Evolutionary conservation across 2,797 vertebrate species (phyloP).

Genomic region (Enteromius mattozi): DNA sequence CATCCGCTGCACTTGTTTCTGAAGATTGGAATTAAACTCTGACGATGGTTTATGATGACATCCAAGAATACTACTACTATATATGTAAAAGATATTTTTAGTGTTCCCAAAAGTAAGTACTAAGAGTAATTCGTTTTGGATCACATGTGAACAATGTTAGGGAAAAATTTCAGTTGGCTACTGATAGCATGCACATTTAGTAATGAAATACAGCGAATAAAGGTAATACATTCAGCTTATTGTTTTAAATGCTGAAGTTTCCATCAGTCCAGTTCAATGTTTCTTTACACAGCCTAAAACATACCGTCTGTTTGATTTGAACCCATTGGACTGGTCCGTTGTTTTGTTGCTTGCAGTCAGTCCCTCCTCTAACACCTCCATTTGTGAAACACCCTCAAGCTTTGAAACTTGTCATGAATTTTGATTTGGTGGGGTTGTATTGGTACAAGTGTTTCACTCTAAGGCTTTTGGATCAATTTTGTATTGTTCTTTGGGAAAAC

Average conservation of each 20-base stretch:
- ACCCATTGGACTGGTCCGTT: constrained; percentile 3
- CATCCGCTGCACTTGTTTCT: neutral
- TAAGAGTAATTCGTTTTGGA: neutral
- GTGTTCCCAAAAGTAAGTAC: neutral
- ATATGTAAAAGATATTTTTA: neutral
- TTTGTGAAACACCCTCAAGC: constrained; percentile 28
- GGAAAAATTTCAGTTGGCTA: neutral
- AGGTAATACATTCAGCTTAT: neutral
- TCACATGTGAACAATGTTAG: neutral
- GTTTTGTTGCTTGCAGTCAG: constrained; percentile 21
- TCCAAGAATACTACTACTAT: neutral
- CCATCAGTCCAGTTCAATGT: neutral
- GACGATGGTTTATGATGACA: neutral
- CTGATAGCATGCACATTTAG: neutral
- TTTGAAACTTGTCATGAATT: constrained; percentile 21
- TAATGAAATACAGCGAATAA: neutral
- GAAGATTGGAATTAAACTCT: neutral
- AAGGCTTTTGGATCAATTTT: constrained; percentile 21
- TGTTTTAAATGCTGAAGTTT: neutral
- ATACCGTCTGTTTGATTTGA: neutral
- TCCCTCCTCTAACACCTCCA: constrained; percentile 16
- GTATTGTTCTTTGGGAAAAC: constrained; percentile 52
- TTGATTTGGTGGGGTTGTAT: constrained; percentile 41
- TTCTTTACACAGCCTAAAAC: neutral
- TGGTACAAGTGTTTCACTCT: constrained; percentile 45